A percentile compares a stretch with the other conserved stretches of the same genome.
Evolutionary conservation across 2,113 vertebrate genomes (phyloP).

Genomic region (Theropithecus gelada): DNA sequence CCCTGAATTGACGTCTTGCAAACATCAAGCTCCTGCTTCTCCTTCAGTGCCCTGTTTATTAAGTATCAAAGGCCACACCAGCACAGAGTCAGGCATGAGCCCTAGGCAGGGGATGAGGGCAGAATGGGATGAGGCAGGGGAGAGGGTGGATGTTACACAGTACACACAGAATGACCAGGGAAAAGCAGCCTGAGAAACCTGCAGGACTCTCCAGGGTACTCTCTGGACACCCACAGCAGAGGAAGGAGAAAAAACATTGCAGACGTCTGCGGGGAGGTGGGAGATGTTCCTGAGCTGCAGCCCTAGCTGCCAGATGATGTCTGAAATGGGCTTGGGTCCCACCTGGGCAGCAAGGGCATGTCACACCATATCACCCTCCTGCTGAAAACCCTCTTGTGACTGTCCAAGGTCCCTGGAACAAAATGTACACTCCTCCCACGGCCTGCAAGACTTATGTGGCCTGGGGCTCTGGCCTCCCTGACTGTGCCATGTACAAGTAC

Average conservation of each 20-base stretch:
- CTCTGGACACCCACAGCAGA: slow-evolving; percentile 52
- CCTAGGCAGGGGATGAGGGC: neutral
- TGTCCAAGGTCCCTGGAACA: neutral
- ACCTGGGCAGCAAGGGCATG: no score
- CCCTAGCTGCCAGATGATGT: neutral
- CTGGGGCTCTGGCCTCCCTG: neutral
- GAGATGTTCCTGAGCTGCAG: neutral
- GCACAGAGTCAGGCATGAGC: neutral
- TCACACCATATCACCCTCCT: neutral
- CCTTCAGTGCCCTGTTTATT: neutral
- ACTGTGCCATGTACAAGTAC: fast-evolving
- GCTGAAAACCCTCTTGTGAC: neutral
- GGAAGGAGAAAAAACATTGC: slow-evolving; percentile 68
- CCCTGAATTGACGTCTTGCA: neutral
- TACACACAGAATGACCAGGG: neutral
- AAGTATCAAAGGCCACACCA: neutral
- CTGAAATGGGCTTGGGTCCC: neutral
- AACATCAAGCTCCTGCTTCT: neutral
- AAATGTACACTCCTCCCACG: neutral
- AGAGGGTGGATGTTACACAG: neutral
- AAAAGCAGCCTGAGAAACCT: slow-evolving; percentile 74
- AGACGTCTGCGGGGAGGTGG: slow-evolving; percentile 33
- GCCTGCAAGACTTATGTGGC: neutral
- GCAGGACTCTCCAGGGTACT: slow-evolving; percentile 77
- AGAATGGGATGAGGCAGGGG: neutral